A percentile compares a stretch with the other conserved stretches of the same genome.
Conservation (phyloP, 2,113 vertebrate genomes). For the Oreotrochilus melanogaster region DNA sequence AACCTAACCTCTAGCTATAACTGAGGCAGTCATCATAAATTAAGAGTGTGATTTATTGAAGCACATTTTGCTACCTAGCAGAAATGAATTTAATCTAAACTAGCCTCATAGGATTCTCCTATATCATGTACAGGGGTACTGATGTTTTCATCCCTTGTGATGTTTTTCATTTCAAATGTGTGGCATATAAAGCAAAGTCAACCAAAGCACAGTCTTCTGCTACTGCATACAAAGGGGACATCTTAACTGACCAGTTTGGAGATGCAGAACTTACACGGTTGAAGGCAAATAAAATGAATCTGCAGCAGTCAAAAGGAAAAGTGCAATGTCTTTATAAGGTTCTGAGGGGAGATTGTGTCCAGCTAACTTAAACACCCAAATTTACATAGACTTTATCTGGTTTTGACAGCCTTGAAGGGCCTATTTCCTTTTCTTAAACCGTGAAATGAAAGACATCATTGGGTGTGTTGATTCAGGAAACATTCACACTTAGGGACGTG, state of each 20-base stretch:
- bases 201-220: not conserved
- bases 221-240: not conserved
- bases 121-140: not conserved
- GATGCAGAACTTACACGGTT: not conserved
- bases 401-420: not conserved
- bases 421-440: not conserved
- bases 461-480: not conserved
- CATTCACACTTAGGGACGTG: not conserved
- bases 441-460: not conserved
- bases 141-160: not conserved
- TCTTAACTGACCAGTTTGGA: not conserved
- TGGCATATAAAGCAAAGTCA: not conserved
- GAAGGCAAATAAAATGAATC: not conserved
- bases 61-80: not conserved
- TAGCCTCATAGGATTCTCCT: not conserved
- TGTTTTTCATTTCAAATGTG: not conserved
- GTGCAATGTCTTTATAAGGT: rapidly evolving
- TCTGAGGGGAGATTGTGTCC: not conserved
- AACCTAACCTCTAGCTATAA: not conserved
- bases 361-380: not conserved
- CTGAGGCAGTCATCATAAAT: not conserved
- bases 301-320: not conserved
- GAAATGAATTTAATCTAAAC: not conserved
- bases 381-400: not conserved
- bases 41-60: not conserved